Percentiles rank a stretch among this genome's conserved stretches.
phyloP scores from a whole-genome alignment of 2,113 vertebrate genomes.

The Chlamydotis undulata region DNA sequence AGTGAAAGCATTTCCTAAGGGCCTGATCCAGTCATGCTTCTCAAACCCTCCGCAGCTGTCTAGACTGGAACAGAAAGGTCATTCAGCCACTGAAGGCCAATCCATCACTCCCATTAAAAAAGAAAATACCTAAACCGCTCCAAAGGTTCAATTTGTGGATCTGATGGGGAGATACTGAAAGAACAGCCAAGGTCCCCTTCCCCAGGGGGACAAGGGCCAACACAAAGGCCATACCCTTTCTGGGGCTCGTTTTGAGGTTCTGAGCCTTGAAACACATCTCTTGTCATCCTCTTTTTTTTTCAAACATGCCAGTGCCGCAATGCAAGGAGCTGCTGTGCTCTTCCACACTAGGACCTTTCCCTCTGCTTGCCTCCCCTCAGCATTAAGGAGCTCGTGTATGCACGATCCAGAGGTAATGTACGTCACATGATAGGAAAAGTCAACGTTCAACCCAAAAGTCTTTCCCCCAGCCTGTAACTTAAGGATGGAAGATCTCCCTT shows the following conservation, averaged over 20 bases:
- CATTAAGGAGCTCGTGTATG: accelerated
- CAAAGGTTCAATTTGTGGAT: slow-evolving; percentile 35
- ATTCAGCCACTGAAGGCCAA: slow-evolving; percentile 66
- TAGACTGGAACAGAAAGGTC: slow-evolving; percentile 67
- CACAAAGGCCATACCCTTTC: neutral
- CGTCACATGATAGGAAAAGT: neutral
- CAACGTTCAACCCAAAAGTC: neutral
- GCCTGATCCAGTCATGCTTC: slow-evolving; percentile 57
- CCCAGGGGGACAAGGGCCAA: neutral
- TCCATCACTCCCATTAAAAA: slow-evolving; percentile 62
- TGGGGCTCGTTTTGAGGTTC: neutral
- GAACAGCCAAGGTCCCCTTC: neutral
- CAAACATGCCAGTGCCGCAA: neutral
- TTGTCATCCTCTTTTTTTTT: neutral
- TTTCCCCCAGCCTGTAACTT: neutral
- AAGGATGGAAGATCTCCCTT: neutral
- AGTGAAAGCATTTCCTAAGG: slow-evolving; percentile 62
- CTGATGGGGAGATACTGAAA: neutral
- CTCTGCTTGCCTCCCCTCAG: neutral
- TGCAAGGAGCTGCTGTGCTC: neutral
- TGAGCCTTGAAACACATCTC: neutral
- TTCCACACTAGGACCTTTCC: neutral
- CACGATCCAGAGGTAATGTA: neutral
- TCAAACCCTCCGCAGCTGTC: slow-evolving; percentile 34
- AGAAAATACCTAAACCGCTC: slow-evolving; percentile 53